Evolutionary conservation across 1,140 invertebrate genomes (phyloP).

Genomic region (Leguminivora glycinivorella): DNA sequence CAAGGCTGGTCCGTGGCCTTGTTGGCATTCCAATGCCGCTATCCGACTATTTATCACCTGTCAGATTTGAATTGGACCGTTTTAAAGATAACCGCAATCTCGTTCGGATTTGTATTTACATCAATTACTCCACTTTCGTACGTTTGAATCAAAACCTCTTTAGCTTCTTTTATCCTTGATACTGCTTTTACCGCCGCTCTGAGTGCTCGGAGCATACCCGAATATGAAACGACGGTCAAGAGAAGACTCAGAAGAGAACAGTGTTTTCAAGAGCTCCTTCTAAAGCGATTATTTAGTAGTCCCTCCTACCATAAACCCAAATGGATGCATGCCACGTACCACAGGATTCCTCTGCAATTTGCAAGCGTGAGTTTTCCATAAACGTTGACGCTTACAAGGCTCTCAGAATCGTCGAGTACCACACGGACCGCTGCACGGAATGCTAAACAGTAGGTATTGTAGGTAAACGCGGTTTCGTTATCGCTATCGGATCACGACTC

Average conservation of each 20-base stretch:
- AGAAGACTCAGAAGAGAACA: not conserved
- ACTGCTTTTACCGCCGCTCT: not conserved
- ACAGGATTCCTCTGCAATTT: slow-evolving; percentile 6
- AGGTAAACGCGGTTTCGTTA: slow-evolving; percentile 41
- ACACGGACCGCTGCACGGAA: slow-evolving; percentile 40
- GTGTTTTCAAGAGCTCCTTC: not conserved
- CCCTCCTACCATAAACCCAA: not conserved
- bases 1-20: slow-evolving; percentile 68
- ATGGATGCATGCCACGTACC: not conserved
- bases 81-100: slow-evolving; percentile 30
- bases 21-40: slow-evolving; percentile 58
- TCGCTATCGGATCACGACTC: slow-evolving; percentile 54
- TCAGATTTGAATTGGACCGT: slow-evolving; percentile 38
- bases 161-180: not conserved
- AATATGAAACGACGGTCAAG: not conserved
- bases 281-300: not conserved
- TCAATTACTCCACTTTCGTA: slow-evolving; percentile 26
- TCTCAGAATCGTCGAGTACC: slow-evolving; percentile 41
- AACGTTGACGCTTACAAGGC: slow-evolving; percentile 16
- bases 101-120: slow-evolving; percentile 39
- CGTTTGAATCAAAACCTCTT: not conserved
- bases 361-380: slow-evolving; percentile 19
- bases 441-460: slow-evolving; percentile 50
- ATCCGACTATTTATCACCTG: slow-evolving; percentile 50
- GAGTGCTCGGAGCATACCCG: not conserved